Evolutionary conservation across 1,140 invertebrate species (phyloP).

Genomic region (Mya arenaria): DNA sequence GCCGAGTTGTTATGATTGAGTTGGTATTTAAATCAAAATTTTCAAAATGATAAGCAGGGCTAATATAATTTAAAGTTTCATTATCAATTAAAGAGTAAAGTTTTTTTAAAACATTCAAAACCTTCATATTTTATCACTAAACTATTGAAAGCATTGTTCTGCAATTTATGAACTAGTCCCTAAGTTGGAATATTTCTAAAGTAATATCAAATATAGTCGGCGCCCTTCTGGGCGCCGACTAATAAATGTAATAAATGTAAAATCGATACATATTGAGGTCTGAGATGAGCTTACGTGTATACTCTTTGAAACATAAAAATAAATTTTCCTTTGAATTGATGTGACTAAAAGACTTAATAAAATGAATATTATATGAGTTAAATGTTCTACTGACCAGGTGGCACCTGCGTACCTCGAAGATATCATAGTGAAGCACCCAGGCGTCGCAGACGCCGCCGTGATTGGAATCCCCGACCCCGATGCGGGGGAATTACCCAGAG

Average conservation of each 20-base stretch:
- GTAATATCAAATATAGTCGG: too few relatives aligned
- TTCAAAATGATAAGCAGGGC: too few relatives aligned
- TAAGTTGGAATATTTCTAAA: too few relatives aligned
- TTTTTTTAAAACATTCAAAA: too few relatives aligned
- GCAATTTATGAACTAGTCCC: too few relatives aligned
- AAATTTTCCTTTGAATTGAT: neutral
- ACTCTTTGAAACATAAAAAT: neutral
- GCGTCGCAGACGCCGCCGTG: conserved; percentile 90
- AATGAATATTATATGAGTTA: neutral
- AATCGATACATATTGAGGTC: neutral
- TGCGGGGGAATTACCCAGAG: conserved; percentile 89
- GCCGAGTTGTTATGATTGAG: too few relatives aligned
- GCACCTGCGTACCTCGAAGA: conserved; percentile 93
- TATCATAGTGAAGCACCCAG: conserved; percentile 87
- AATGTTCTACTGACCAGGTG: conserved; percentile 83
- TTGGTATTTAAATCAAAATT: too few relatives aligned
- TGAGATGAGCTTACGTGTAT: neutral
- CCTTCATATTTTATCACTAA: too few relatives aligned
- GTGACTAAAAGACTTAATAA: neutral
- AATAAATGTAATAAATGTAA: neutral
- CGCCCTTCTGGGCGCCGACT: too few relatives aligned
- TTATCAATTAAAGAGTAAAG: too few relatives aligned
- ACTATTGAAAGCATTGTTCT: too few relatives aligned
- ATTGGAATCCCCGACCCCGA: conserved; percentile 88
- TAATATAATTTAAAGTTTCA: too few relatives aligned